Evolutionary conservation across 1,140 invertebrate genomes (phyloP), one percentile per base, ranked within the genome.

Genomic region (Amphibalanus amphitrite): DNA sequence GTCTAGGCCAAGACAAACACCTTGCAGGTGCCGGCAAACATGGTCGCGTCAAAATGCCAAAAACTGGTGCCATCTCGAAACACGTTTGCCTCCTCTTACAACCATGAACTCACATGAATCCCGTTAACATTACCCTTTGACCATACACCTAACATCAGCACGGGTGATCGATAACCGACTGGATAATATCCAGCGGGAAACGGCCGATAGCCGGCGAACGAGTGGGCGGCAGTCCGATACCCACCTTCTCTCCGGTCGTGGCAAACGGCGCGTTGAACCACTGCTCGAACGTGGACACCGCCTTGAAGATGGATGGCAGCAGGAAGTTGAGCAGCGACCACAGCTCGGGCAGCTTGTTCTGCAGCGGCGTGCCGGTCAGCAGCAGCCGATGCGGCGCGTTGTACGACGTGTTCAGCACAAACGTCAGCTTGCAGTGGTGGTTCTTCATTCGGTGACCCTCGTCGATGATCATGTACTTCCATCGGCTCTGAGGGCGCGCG

Each of bases 391-490:
- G 94, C 13, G 95, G 93, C 23, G 95, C 94, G 72, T 88, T 85
- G 81, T 99, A 99, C 82, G 97, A 92, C 0, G 93, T 97, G 80
- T 98, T 98, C 28, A 99, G 82, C 38, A 87, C 83, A 81, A 97
- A 92, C 0, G 97, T 99, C 73, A 99, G 82, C 81, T 99, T 99
- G 82, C 96, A 98, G 80, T 98, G 96, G 82, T 99, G 97, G 81
- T 99, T 99, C 82, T 99, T 99, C 95, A 99, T 98, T 76, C 97
- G 87, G 82, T 99, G 97, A 77, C 97, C 97, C 82, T 99, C 97
- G 81, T 99, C 97, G 77, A 99, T 99, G 72, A 99, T 98, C 95
- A 99, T 98, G 79, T 98, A 98, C 79, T 97, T 97, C 95, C 95
- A 98, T 76, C 92, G 91, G 23, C 97, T 82, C 86, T 59, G 47